These are phyloP conservation scores for Hemicordylus capensis DNA, from an alignment of 2,113 vertebrate species.

Conservation along the genomic window DNA sequence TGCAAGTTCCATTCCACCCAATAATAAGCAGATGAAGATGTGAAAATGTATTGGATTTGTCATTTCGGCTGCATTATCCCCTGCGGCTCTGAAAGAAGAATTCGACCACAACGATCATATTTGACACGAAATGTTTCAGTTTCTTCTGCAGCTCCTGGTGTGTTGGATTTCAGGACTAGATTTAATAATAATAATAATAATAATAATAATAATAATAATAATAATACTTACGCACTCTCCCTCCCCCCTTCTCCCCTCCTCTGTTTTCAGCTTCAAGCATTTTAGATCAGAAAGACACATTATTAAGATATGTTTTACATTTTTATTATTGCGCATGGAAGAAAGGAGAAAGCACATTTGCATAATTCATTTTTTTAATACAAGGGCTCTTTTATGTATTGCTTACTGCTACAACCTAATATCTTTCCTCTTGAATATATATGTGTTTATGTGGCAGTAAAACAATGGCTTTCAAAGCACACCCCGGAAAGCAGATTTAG, in stretches of 20 bases:
- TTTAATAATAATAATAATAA: constrained; percentile 50
- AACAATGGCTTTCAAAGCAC: constrained; percentile 57
- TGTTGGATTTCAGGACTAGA: constrained; percentile 54
- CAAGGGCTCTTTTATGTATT: constrained; percentile 44
- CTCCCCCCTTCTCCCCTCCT: background rate
- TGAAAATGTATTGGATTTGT: constrained; percentile 67
- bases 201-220: constrained; percentile 34
- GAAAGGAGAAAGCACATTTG: constrained; percentile 58
- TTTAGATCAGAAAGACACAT: constrained; percentile 50
- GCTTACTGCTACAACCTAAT: constrained; percentile 48
- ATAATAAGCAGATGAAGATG: constrained; percentile 61
- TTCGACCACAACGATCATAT: constrained; percentile 69
- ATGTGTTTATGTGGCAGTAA: constrained; percentile 56
- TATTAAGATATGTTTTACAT: constrained; percentile 74
- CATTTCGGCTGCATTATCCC: constrained; percentile 62
- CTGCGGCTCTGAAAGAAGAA: constrained; percentile 67
- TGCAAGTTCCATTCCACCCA: constrained; percentile 19
- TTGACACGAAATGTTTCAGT: constrained; percentile 76
- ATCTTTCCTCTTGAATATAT: constrained; percentile 42
- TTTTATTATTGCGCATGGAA: constrained; percentile 65
- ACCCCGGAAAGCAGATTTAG: constrained; percentile 48
- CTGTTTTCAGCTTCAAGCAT: constrained; percentile 48
- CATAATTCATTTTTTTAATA: constrained; percentile 66
- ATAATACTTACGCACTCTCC: background rate
- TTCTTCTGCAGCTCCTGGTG: constrained; percentile 57